These are phyloP conservation scores for Loris lydekkerianus DNA, from an alignment of 2,797 vertebrate genomes.

Conservation along the genomic window DNA sequence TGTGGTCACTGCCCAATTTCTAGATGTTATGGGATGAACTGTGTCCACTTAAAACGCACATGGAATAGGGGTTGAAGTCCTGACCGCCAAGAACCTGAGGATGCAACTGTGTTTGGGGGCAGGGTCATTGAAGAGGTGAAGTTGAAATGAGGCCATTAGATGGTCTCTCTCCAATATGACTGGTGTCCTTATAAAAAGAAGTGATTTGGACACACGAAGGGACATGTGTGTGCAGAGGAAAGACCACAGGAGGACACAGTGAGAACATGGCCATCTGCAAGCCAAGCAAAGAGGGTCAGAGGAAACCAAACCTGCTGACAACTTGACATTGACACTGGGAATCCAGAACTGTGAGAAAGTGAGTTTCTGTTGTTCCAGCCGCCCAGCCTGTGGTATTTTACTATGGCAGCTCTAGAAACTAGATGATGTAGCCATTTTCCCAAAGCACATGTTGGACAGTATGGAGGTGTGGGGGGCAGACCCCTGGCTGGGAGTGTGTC, in stretches of 20 bases:
- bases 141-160: neutral
- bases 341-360: neutral
- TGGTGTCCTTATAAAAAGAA: neutral
- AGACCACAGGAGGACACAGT: neutral
- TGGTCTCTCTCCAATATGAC: too few species aligned
- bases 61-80: neutral
- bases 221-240: too few species aligned
- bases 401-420: neutral
- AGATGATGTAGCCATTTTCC: neutral
- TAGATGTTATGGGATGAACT: neutral
- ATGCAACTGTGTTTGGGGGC: neutral
- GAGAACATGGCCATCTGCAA: neutral
- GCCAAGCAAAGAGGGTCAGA: neutral
- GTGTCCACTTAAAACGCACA: fast-evolving
- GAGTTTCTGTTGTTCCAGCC: too few species aligned
- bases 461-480: neutral
- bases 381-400: fast-evolving
- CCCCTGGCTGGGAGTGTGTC: neutral
- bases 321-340: too few species aligned
- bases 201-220: neutral
- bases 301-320: too few species aligned
- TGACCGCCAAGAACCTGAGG: neutral
- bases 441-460: neutral
- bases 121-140: neutral
- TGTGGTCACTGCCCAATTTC: neutral